Evolutionary conservation across 30 jellyfish, hydroid and myxozoan genomes (phyloP).

Genomic region (Haliclystus octoradiatus): DNA sequence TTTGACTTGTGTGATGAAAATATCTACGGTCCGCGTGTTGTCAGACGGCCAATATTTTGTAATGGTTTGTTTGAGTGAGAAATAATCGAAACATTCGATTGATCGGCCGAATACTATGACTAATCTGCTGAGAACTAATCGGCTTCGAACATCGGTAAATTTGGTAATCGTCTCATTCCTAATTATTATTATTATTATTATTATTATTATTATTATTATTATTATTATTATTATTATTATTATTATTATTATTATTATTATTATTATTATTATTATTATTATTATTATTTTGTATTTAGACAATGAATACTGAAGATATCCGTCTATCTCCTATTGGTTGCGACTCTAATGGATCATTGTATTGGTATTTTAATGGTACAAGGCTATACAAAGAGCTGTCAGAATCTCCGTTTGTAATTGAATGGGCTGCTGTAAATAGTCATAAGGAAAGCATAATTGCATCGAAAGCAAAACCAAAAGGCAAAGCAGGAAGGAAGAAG

Average conservation of each 20-base stretch:
- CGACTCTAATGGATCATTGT: constrained; percentile 51
- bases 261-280: not conserved
- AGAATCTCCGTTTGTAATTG: not conserved
- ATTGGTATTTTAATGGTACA: constrained; percentile 92
- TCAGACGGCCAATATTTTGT: too few species aligned
- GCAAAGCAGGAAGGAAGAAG: not conserved
- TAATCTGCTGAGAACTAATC: too few species aligned
- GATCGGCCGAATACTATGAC: too few species aligned
- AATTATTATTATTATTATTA: too few species aligned
- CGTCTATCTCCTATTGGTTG: constrained; percentile 73
- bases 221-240: not conserved
- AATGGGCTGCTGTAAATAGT: not conserved
- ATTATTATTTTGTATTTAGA: constrained; percentile 16
- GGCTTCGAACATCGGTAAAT: too few species aligned
- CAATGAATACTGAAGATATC: constrained; percentile 65
- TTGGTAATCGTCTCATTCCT: too few species aligned
- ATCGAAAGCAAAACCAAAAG: not conserved
- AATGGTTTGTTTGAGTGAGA: too few species aligned
- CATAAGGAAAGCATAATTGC: not conserved
- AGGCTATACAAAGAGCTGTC: constrained; percentile 56
- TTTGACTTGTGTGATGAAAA: too few species aligned
- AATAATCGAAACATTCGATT: too few species aligned
- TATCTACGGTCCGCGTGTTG: too few species aligned
- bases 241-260: not conserved
- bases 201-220: not conserved